A percentile compares a stretch with the other conserved stretches of the same genome.
phyloP scores from a whole-genome alignment of 2,797 vertebrate species.

The Oreochromis mossambicus region DNA sequence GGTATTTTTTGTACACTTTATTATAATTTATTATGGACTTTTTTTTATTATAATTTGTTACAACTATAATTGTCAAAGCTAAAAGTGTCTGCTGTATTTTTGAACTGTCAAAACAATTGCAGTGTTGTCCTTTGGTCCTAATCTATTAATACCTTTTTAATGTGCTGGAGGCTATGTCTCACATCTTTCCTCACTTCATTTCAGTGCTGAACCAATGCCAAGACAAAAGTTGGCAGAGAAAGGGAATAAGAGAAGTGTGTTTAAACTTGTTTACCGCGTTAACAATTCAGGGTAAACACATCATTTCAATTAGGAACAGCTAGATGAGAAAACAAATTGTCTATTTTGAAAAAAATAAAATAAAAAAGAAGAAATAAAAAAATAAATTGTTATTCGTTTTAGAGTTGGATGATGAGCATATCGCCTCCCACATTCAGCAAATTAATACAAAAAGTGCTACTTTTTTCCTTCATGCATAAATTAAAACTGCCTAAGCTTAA shows the following conservation, averaged over 20 bases:
- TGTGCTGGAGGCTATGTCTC: background rate
- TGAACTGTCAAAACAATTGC: background rate
- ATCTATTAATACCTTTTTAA: conserved; percentile 19
- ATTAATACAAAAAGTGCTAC: background rate
- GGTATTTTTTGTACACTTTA: background rate
- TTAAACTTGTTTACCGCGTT: background rate
- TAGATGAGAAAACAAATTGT: background rate
- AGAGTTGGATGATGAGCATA: background rate
- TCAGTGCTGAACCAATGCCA: conserved; percentile 21
- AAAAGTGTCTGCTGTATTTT: background rate
- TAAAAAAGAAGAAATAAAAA: background rate
- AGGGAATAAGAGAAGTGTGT: background rate
- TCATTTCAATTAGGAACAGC: background rate
- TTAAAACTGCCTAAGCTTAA: background rate
- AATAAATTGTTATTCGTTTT: background rate
- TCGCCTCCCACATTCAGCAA: background rate
- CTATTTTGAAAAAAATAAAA: background rate
- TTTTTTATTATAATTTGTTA: background rate
- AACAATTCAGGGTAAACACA: background rate
- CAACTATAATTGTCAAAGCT: background rate
- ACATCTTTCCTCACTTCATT: conserved; percentile 11
- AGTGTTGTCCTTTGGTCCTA: background rate
- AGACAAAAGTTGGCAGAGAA: conserved; percentile 16
- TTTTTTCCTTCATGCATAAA: background rate
- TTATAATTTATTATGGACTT: background rate